Evolutionary conservation across 1,140 invertebrate genomes (phyloP).

Genomic region (Panagrolaimus sp.): DNA sequence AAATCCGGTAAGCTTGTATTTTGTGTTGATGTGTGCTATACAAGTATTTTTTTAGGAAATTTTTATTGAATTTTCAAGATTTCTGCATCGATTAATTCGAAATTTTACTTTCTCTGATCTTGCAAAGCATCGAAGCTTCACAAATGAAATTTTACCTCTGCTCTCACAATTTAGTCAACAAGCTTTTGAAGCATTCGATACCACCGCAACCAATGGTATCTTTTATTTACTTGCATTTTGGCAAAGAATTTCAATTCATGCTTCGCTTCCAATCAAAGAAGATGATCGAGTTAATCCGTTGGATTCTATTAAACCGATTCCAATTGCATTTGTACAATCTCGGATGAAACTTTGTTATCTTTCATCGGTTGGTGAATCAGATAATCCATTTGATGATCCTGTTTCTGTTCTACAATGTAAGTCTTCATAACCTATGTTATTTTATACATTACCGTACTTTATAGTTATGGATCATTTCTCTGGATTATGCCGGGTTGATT

Average conservation of each 20-base stretch:
- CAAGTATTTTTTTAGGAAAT: neutral
- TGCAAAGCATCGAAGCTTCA: neutral
- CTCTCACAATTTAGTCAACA: neutral
- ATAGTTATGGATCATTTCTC: slow-evolving; percentile 7
- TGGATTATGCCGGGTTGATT: neutral
- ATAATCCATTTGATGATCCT: neutral
- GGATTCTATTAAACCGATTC: neutral
- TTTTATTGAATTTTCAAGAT: neutral
- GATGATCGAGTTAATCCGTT: neutral
- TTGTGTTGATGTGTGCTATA: no score
- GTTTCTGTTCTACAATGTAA: neutral
- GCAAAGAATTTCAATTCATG: neutral
- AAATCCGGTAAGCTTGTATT: neutral
- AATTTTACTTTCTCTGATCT: slow-evolving; percentile 12
- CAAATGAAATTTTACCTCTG: neutral
- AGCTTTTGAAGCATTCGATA: neutral
- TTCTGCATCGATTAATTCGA: neutral
- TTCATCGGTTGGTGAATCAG: neutral
- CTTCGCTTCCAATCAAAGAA: neutral
- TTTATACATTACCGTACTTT: no score
- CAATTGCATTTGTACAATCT: neutral
- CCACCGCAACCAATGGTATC: neutral
- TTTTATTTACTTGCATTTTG: slow-evolving; percentile 7
- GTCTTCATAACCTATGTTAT: no score
- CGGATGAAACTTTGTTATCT: neutral